A percentile compares a stretch with the other conserved stretches of the same genome.
Evolutionary conservation across 2,797 vertebrate genomes (phyloP).

Genomic region (Sarcophilus harrisii): DNA sequence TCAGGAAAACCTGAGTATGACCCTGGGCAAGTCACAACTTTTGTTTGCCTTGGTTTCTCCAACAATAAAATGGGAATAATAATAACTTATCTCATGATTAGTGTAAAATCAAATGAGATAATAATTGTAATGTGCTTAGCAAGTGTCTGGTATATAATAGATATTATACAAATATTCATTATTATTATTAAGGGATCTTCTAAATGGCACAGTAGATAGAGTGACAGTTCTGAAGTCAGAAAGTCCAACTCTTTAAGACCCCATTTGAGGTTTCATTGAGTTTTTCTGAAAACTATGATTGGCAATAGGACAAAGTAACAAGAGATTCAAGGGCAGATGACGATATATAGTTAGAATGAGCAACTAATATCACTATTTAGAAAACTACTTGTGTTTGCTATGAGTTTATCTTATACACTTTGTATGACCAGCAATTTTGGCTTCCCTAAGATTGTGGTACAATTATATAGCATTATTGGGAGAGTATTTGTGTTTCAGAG

Average conservation of each 20-base stretch:
- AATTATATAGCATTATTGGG: background rate
- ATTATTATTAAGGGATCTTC: background rate
- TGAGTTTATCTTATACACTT: background rate
- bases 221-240: background rate
- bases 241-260: background rate
- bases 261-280: background rate
- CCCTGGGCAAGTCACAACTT: slow-evolving; percentile 9
- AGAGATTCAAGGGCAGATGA: background rate
- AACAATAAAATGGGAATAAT: background rate
- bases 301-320: background rate
- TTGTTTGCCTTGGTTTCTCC: background rate
- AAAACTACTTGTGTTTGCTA: background rate
- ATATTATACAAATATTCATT: background rate
- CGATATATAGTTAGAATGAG: background rate
- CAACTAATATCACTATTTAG: background rate
- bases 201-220: background rate
- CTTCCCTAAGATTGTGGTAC: background rate
- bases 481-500: background rate
- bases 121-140: background rate
- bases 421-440: background rate
- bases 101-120: background rate
- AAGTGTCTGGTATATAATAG: background rate
- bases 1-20: background rate
- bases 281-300: background rate
- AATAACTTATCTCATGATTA: background rate